These are phyloP conservation scores for Oreotrochilus melanogaster DNA, from an alignment of 2,113 vertebrate genomes.

Conservation along the genomic window DNA sequence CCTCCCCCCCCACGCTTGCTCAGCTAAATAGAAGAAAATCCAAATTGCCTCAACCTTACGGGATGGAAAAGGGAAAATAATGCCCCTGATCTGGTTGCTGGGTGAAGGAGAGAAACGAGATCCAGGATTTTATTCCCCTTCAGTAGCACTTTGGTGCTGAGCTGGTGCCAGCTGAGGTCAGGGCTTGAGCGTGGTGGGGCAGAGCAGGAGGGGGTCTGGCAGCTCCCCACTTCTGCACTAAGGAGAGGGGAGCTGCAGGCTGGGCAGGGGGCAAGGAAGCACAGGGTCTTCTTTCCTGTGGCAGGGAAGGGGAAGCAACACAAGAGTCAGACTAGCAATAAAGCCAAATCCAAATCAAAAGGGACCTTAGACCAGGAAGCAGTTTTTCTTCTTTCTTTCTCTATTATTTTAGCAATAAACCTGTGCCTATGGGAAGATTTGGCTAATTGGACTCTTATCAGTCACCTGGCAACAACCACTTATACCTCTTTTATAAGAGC, in stretches of 20 bases:
- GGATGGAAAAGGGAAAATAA: not conserved
- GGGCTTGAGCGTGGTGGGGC: not conserved
- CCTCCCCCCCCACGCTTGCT: not conserved
- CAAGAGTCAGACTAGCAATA: not conserved
- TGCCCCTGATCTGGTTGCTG: not conserved
- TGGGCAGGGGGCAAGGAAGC: not conserved
- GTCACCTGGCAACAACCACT: not conserved
- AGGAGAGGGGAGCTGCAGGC: not conserved
- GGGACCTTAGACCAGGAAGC: not conserved
- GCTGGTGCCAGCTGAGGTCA: not conserved
- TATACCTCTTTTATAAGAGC: not conserved
- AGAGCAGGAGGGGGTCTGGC: not conserved
- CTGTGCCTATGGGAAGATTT: not conserved
- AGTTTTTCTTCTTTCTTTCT: accelerated
- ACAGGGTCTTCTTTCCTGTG: not conserved
- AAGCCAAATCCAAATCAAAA: not conserved
- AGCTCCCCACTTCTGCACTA: not conserved
- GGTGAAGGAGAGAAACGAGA: not conserved
- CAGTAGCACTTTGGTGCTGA: not conserved
- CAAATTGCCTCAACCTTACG: not conserved
- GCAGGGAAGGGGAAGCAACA: not conserved
- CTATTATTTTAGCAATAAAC: not conserved
- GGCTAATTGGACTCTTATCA: not conserved
- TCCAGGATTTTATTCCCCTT: not conserved
- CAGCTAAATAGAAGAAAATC: conserved; percentile 47